Evolutionary conservation across 2,888 invertebrate genomes (phyloP).

Genomic region (Cyclophora punctaria): DNA sequence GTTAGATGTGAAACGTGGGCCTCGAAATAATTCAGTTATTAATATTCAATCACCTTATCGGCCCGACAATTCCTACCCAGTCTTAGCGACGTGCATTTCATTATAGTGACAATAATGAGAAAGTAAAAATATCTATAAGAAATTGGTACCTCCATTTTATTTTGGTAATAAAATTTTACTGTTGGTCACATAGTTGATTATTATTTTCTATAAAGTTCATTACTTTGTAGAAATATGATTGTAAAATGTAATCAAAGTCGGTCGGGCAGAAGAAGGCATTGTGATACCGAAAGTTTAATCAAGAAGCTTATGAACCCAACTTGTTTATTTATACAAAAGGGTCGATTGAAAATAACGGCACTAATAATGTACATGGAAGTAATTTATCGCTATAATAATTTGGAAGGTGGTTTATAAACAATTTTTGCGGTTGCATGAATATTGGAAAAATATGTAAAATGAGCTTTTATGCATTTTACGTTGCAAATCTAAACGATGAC

Average conservation of each 20-base stretch:
- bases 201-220: constrained; percentile 11
- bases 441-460: no score
- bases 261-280: constrained; percentile 9
- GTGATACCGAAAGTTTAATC: constrained; percentile 18
- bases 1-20: constrained; percentile 29
- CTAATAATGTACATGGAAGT: no score
- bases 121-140: constrained; percentile 3
- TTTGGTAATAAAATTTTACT: constrained; percentile 12
- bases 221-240: constrained; percentile 11
- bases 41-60: constrained; percentile 10
- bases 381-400: no score
- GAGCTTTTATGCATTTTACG: constrained; percentile 12
- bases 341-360: constrained; percentile 10
- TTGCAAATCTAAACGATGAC: neutral
- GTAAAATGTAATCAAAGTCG: constrained; percentile 18
- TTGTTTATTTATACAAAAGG: constrained; percentile 15
- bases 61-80: neutral
- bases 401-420: no score
- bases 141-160: constrained; percentile 5
- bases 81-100: neutral
- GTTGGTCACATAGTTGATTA: constrained; percentile 8
- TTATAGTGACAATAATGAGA: constrained; percentile 3
- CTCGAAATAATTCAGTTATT: constrained; percentile 14
- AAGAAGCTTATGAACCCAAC: constrained; percentile 9
- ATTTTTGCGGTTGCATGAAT: no score